phyloP scores from a whole-genome alignment of 1,140 invertebrate genomes.

The Megathymus violae region DNA sequence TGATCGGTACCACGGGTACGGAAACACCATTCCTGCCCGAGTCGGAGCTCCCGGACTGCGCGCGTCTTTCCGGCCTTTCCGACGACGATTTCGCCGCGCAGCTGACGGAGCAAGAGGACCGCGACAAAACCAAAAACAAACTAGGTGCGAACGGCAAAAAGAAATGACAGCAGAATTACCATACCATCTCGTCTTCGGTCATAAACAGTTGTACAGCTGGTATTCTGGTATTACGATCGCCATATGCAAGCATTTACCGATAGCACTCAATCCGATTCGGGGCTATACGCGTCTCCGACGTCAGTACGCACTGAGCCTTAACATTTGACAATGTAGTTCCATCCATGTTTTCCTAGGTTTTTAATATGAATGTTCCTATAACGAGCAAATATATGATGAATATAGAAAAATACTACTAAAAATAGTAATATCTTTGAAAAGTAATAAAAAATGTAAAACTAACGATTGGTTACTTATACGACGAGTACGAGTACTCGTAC shows the following conservation, averaged over 20 bases:
- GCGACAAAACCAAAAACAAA: constrained; percentile 68
- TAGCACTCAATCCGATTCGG: not conserved
- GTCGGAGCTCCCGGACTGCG: constrained; percentile 90
- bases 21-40: constrained; percentile 96
- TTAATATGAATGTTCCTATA: not conserved
- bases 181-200: not conserved
- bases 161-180: constrained; percentile 47
- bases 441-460: constrained; percentile 16
- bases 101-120: constrained; percentile 54
- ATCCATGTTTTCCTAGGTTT: not conserved
- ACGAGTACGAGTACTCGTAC: not conserved
- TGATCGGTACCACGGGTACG: constrained; percentile 97
- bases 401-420: constrained; percentile 2
- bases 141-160: constrained; percentile 74
- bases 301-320: not conserved
- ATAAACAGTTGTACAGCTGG: constrained; percentile 1
- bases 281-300: not conserved
- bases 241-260: constrained; percentile 1
- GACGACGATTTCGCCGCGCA: constrained; percentile 85
- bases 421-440: constrained; percentile 8
- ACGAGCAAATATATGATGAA: constrained; percentile 6
- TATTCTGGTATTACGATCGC: not conserved
- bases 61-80: constrained; percentile 81
- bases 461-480: constrained; percentile 3
- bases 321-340: not conserved